Percentiles rank a stretch among this genome's conserved stretches.
These are phyloP conservation scores for Lanius ludovicianus DNA, from an alignment of 2,113 vertebrate genomes.

Conservation along the genomic window DNA sequence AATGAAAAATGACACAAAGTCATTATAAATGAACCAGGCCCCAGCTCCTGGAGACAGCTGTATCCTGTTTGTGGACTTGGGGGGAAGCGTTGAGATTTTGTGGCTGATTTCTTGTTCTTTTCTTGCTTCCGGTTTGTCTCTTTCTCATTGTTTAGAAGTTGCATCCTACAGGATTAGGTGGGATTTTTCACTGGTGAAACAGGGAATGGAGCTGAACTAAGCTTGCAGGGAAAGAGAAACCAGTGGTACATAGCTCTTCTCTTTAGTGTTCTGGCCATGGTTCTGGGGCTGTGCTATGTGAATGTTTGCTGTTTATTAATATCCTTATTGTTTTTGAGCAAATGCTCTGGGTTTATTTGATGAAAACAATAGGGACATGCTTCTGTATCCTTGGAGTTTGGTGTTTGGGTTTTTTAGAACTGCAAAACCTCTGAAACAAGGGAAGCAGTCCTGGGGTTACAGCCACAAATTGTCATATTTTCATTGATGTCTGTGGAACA, in stretches of 20 bases:
- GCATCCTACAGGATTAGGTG: slow-evolving; percentile 21
- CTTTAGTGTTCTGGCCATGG: not conserved
- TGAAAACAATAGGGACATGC: not conserved
- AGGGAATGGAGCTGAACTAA: not conserved
- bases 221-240: not conserved
- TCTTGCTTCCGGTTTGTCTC: not conserved
- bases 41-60: not conserved
- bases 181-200: not conserved
- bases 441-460: slow-evolving; percentile 5
- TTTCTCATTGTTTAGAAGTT: slow-evolving; percentile 10
- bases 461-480: not conserved
- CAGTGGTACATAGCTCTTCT: not conserved
- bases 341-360: slow-evolving; percentile 4
- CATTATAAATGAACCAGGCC: not conserved
- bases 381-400: not conserved
- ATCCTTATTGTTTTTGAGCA: not conserved
- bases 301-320: slow-evolving; percentile 39
- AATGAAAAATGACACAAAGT: slow-evolving; percentile 29
- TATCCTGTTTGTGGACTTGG: slow-evolving; percentile 32
- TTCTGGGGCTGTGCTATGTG: not conserved
- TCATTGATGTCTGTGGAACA: not conserved
- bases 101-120: not conserved
- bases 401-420: not conserved
- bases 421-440: not conserved
- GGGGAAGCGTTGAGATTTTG: not conserved